Base-by-base conservation (phyloP, 2,797 vertebrate species). In the Sebastes dallii region DNA sequence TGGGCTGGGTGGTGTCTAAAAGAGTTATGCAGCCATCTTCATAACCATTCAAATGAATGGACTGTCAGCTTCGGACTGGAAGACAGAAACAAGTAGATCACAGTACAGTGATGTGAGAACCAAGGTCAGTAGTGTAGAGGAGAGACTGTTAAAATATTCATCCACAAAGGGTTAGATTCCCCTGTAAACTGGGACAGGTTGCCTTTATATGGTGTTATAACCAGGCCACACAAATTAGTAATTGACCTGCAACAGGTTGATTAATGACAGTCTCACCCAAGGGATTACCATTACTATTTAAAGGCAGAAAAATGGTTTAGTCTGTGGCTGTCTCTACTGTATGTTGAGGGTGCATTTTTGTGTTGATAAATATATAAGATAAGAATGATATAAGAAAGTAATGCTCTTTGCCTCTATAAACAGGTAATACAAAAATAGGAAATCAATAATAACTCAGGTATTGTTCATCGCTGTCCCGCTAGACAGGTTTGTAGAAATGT, bases 101-200 rank as follows among this genome's bases (percentile, higher is more conserved):
- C 8, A 46, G 34, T 34, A 36, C 14, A 14, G 29, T 24, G 25
- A 65, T 18, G 22, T 27, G 18, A 30, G 30, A 73, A n/a, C 16
- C 34, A 13, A 42, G 39, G 39, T 42, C 0, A 52, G n/a, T 25
- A 60, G 13, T 32, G 62, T 10, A 24, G 56, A 81, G 77, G 25
- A 62, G 24, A 36, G 13, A 20, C 60, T 82, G 72, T 55, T 84
- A 22, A 79, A 82, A 77, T 82, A 82, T 87, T 84, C 36, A 79
- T 80, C 68, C 64, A 52, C 67, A 80, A 52, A 81, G 68, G 46
- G 14, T 80, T 77, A 1, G 22, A 67, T 72, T 82, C 73, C 66
- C 20, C 67, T 67, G 18, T 25, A 73, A 86, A 82, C 11, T 73
- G 72, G 79, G 68, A 24, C 81, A 77, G 32, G 10, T 7, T 39